Conservation (phyloP, 2,113 vertebrate genomes). For the Amphiprion ocellaris region DNA sequence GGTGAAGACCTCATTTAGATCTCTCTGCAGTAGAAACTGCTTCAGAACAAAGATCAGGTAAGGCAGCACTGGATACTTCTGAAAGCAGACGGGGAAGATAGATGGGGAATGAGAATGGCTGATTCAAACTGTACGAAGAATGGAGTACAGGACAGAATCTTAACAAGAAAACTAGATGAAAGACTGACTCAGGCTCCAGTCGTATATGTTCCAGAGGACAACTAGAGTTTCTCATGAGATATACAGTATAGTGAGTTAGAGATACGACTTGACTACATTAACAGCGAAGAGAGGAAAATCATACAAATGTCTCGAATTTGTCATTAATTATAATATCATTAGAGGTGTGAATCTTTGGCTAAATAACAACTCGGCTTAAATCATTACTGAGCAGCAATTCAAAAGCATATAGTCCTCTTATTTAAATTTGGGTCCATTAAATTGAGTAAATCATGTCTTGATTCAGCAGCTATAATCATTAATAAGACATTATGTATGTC, state of each 20-base stretch:
- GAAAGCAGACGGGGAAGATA: constrained; percentile 30
- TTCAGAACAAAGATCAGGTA: constrained; percentile 90
- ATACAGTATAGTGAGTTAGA: background rate
- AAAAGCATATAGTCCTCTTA: background rate
- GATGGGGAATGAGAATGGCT: background rate
- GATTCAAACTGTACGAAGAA: background rate
- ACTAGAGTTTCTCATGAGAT: background rate
- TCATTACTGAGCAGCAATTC: background rate
- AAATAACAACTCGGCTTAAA: background rate
- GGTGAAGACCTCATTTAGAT: constrained; percentile 89
- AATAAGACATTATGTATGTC: background rate
- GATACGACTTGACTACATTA: background rate
- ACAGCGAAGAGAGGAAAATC: background rate
- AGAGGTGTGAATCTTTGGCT: background rate
- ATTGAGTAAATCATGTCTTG: background rate
- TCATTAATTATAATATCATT: background rate
- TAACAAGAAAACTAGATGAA: background rate
- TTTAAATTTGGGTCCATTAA: background rate
- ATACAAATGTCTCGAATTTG: background rate
- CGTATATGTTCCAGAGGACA: background rate
- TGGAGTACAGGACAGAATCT: background rate
- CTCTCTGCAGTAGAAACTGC: constrained; percentile 89
- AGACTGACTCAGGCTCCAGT: background rate
- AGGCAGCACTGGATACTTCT: constrained; percentile 88
- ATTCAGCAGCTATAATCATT: background rate